These are phyloP conservation scores for Peromyscus nudipes DNA, from an alignment of 2,797 vertebrate species.

Conservation along the genomic window DNA sequence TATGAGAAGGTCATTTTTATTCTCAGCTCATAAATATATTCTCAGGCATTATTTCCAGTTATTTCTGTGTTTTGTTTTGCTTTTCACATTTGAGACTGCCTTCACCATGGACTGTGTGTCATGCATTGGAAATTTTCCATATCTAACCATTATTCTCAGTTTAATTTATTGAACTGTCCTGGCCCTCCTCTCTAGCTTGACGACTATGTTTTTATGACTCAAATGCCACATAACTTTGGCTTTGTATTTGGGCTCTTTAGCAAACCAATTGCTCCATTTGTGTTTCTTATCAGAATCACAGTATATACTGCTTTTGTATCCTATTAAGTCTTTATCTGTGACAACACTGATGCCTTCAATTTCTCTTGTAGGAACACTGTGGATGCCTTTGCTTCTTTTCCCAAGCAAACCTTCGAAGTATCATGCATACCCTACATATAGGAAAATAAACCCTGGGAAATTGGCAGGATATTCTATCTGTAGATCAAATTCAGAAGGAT, in stretches of 20 bases:
- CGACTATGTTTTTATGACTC: background rate
- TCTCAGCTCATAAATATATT: constrained; percentile 1
- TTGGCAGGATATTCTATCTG: constrained; percentile 23
- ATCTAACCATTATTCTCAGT: background rate
- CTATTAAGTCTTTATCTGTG: background rate
- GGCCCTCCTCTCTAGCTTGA: background rate
- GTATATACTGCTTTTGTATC: background rate
- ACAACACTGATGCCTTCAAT: background rate
- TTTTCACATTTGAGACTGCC: background rate
- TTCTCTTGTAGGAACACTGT: background rate
- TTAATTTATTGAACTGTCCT: background rate
- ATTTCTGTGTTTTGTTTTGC: background rate
- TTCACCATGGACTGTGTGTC: background rate
- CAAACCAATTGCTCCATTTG: background rate
- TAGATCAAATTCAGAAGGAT: background rate
- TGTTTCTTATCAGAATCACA: constrained; percentile 14
- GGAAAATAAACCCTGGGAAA: background rate
- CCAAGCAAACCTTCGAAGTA: background rate
- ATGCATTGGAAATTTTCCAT: background rate
- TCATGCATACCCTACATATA: background rate
- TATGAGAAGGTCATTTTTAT: background rate
- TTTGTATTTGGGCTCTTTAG: background rate
- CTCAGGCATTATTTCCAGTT: background rate
- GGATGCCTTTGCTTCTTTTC: background rate
- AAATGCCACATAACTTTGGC: background rate